Base-by-base conservation (phyloP, 2,797 vertebrate genomes). In the Luscinia luscinia region DNA sequence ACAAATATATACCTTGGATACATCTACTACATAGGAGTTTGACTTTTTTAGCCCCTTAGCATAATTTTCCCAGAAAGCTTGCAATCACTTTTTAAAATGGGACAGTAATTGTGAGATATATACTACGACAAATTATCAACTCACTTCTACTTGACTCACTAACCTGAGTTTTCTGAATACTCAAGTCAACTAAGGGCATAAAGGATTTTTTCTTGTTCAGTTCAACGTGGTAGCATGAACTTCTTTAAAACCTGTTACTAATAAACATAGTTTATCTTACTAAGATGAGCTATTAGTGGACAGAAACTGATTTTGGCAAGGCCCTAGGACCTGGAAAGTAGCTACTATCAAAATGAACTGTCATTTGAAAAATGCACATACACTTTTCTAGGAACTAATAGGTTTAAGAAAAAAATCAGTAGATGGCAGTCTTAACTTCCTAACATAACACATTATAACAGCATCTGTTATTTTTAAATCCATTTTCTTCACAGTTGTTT, bases 351-450 rank as follows among this genome's bases (percentile, higher is more conserved):
- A 95, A 96, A 78, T 95, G 95, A 98, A 97, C 97, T 97, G 70
- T 76, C 90, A 97, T 77, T 84, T 93, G 96, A 97, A 86, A 97
- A 96, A 95, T 62, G 79, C 92, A 94, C 51, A 82, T 43, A 92
- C 38, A 87, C 83, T 74, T 96, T 93, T 94, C 96, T 87, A 83
- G 91, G 94, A 95, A 87, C 92, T 97, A 96, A 96, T 40, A 93
- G 91, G 89, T 94, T 97, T 97, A 79, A 95, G 94, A 93, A 95
- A 98, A 89, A 98, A 92, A 98, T 98, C 99, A 98, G 98, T 98
- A 99, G 99, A 98, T 99, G 99, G 99, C 99, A 99, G 98, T 98
- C 98, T 99, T 98, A 98, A 98, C 98, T 98, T 98, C 98, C 98
- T 95, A 96, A 96, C 94, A 78, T 41, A 79, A 46, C 24, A 82